Conservation (phyloP, 2,888 invertebrate species). For the Hetaerina titia region DNA sequence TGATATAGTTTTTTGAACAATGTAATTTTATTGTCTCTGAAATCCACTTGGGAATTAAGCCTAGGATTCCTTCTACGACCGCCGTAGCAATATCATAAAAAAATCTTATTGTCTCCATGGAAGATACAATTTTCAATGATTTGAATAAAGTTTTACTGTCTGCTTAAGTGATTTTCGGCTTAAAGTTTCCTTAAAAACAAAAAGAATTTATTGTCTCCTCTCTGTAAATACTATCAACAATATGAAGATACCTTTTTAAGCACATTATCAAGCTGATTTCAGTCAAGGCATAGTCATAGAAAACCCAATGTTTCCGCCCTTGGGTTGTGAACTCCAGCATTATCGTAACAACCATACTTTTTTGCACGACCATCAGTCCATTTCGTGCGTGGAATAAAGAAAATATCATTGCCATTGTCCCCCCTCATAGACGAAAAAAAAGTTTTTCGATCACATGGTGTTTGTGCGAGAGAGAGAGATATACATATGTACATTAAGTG, state of each 20-base stretch:
- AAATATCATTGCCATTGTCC: not conserved
- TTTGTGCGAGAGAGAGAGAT: not conserved
- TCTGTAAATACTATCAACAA: conserved; percentile 32
- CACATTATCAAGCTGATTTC: conserved; percentile 34
- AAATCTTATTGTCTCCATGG: conserved; percentile 28
- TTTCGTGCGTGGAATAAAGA: conserved; percentile 13
- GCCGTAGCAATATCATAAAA: conserved; percentile 12
- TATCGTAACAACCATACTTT: not conserved
- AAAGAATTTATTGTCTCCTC: conserved; percentile 23
- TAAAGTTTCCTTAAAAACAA: not conserved
- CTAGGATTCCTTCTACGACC: conserved; percentile 6
- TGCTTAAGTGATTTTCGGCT: conserved; percentile 11
- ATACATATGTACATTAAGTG: not conserved
- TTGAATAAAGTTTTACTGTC: not conserved
- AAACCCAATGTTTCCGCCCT: not conserved
- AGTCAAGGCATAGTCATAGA: conserved; percentile 27
- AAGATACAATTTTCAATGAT: not conserved
- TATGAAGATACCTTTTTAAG: conserved; percentile 26
- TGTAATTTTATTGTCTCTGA: not conserved
- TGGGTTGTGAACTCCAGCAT: not conserved
- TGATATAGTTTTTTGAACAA: conserved; percentile 1
- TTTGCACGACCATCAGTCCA: not conserved
- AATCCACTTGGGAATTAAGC: conserved; percentile 10
- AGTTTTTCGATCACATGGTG: conserved; percentile 22
- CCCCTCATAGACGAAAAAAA: not conserved